phyloP scores from a whole-genome alignment of 2,888 invertebrate species.

The Andrena chrysosceles region DNA sequence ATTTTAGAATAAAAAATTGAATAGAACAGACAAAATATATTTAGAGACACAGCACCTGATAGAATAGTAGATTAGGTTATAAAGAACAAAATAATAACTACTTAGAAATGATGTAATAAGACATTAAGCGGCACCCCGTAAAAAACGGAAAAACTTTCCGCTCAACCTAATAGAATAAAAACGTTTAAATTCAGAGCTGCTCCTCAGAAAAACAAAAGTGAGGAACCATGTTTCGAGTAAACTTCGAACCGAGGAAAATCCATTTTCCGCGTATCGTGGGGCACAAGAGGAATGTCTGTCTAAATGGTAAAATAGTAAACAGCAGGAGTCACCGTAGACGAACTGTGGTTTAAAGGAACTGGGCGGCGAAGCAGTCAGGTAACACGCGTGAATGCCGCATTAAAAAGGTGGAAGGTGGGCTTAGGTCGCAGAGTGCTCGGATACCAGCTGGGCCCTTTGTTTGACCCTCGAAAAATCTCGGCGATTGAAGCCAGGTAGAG shows the following conservation, averaged over 20 bases:
- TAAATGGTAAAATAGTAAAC: slow-evolving; percentile 27
- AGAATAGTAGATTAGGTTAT: too few species aligned
- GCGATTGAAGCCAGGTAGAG: slow-evolving; percentile 63
- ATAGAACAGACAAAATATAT: too few species aligned
- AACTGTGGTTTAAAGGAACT: slow-evolving; percentile 27
- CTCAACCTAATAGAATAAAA: too few species aligned
- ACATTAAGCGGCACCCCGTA: too few species aligned
- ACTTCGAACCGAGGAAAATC: slow-evolving; percentile 17
- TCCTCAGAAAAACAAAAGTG: too few species aligned
- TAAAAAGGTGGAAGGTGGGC: slow-evolving; percentile 49
- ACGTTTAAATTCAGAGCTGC: too few species aligned
- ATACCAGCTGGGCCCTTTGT: slow-evolving; percentile 71
- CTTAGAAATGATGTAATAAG: too few species aligned
- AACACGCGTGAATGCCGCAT: slow-evolving; percentile 50
- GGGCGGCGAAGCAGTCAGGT: slow-evolving; percentile 27
- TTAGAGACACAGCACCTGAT: too few species aligned
- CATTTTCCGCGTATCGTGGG: neutral
- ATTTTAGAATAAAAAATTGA: too few species aligned
- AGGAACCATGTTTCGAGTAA: slow-evolving; percentile 2
- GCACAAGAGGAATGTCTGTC: slow-evolving; percentile 1
- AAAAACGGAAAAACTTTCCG: too few species aligned
- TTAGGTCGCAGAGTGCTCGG: slow-evolving; percentile 50
- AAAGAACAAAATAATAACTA: too few species aligned
- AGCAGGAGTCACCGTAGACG: slow-evolving; percentile 3
- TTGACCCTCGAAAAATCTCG: slow-evolving; percentile 64